Conservation (phyloP, 2,888 invertebrate species). For the Tridacna gigas region DNA sequence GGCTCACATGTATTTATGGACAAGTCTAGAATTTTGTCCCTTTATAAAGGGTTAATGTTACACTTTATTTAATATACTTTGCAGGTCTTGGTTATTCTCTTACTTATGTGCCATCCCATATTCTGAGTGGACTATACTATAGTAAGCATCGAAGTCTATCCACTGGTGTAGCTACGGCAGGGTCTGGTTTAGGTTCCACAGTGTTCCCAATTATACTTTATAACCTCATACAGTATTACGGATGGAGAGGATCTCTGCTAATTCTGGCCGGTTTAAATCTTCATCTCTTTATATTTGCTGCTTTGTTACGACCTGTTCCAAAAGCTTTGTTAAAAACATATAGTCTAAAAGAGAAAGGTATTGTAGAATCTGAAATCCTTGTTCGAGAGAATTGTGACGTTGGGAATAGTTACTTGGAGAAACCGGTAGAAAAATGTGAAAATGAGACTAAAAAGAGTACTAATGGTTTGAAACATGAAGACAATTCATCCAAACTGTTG, state of each 20-base stretch:
- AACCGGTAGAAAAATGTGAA: background rate
- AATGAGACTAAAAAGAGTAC: background rate
- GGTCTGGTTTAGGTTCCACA: slow-evolving; percentile 77
- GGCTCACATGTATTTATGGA: too few species aligned
- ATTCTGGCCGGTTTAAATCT: slow-evolving; percentile 76
- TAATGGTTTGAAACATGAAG: background rate
- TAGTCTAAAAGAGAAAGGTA: slow-evolving; percentile 23
- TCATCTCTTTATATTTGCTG: slow-evolving; percentile 73
- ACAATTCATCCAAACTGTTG: background rate
- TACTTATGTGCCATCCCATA: slow-evolving; percentile 79
- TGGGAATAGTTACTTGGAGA: background rate
- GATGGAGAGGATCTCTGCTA: slow-evolving; percentile 79
- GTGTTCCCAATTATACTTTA: slow-evolving; percentile 75
- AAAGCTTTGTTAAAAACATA: slow-evolving; percentile 23
- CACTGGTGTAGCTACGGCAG: slow-evolving; percentile 78
- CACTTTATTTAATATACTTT: slow-evolving; percentile 28
- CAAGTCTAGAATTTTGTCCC: too few species aligned
- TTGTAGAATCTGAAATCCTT: background rate
- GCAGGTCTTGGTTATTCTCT: slow-evolving; percentile 78
- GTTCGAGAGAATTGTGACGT: background rate
- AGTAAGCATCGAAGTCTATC: slow-evolving; percentile 76
- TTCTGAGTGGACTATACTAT: slow-evolving; percentile 79
- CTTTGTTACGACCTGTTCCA: slow-evolving; percentile 72
- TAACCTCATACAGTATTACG: slow-evolving; percentile 73
- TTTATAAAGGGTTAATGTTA: too few species aligned